Percentiles rank a stretch among this genome's conserved stretches.
phyloP scores from a whole-genome alignment of 2,888 invertebrate genomes.

The Tholera decimalis region DNA sequence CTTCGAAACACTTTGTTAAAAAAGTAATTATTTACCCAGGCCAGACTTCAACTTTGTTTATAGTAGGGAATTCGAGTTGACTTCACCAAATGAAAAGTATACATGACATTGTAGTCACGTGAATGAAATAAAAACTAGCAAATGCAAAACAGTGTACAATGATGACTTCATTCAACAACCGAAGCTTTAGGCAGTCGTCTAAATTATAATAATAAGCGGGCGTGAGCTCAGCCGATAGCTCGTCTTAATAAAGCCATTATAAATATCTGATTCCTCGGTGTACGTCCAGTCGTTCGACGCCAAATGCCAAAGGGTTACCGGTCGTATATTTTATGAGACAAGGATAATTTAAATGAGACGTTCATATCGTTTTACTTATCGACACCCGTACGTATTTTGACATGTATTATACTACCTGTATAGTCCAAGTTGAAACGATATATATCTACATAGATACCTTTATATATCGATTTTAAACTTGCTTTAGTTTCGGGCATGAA shows the following conservation, averaged over 20 bases:
- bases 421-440: slow-evolving; percentile 14
- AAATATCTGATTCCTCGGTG: slow-evolving; percentile 88
- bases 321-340: slow-evolving; percentile 75
- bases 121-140: slow-evolving; percentile 56
- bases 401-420: slow-evolving; percentile 54
- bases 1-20: slow-evolving; percentile 69
- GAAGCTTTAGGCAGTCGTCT: slow-evolving; percentile 90
- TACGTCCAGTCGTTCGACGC: slow-evolving; percentile 79
- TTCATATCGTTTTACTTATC: slow-evolving; percentile 69
- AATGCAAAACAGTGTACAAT: slow-evolving; percentile 64
- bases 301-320: slow-evolving; percentile 85
- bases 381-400: slow-evolving; percentile 65
- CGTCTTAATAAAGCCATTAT: slow-evolving; percentile 91
- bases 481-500: slow-evolving; percentile 54
- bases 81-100: slow-evolving; percentile 41
- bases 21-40: slow-evolving; percentile 60
- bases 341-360: slow-evolving; percentile 74
- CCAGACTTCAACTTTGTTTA: slow-evolving; percentile 43
- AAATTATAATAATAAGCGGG: slow-evolving; percentile 91
- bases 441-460: slow-evolving; percentile 25
- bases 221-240: slow-evolving; percentile 86
- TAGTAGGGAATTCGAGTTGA: slow-evolving; percentile 36
- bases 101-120: slow-evolving; percentile 37
- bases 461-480: slow-evolving; percentile 48
- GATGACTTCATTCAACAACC: slow-evolving; percentile 88